Conservation (phyloP, 2,113 vertebrate species). For the Macquaria australasica region DNA sequence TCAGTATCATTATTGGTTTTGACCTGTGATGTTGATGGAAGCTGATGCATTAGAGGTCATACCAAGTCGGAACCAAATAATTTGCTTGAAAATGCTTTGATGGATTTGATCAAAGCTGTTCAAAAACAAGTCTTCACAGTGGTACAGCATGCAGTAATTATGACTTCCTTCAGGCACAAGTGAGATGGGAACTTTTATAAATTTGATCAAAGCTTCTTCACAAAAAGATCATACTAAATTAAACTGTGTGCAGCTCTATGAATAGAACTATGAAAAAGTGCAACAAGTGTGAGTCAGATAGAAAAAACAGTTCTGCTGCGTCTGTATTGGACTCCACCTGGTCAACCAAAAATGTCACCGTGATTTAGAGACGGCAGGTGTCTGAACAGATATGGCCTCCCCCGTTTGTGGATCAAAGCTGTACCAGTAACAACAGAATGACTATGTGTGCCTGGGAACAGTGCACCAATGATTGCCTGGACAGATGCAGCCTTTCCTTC, state of each 20-base stretch:
- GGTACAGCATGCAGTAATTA: slow-evolving; percentile 14
- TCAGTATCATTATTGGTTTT: slow-evolving; percentile 5
- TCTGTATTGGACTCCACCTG: slow-evolving; percentile 23
- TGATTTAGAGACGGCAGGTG: slow-evolving; percentile 24
- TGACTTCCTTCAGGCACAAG: slow-evolving; percentile 1
- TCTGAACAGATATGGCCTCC: slow-evolving; percentile 22
- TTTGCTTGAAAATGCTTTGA: background rate
- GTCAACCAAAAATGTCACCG: slow-evolving; percentile 39
- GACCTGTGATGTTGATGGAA: slow-evolving; percentile 4
- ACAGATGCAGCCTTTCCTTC: slow-evolving; percentile 67
- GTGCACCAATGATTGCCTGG: slow-evolving; percentile 58
- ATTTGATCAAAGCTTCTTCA: slow-evolving; percentile 11
- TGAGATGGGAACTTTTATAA: background rate
- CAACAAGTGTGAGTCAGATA: background rate
- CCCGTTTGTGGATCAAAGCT: slow-evolving; percentile 51
- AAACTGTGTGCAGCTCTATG: background rate
- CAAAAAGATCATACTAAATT: background rate
- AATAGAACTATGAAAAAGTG: slow-evolving; percentile 4
- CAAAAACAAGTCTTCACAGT: slow-evolving; percentile 10
- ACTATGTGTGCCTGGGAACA: slow-evolving; percentile 38
- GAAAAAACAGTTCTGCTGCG: slow-evolving; percentile 1
- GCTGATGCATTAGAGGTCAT: background rate
- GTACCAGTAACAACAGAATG: slow-evolving; percentile 47
- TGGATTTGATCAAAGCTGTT: slow-evolving; percentile 20
- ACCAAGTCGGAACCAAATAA: background rate